phyloP scores from a whole-genome alignment of 2,888 invertebrate species.

The Erpobdella octoculata region DNA sequence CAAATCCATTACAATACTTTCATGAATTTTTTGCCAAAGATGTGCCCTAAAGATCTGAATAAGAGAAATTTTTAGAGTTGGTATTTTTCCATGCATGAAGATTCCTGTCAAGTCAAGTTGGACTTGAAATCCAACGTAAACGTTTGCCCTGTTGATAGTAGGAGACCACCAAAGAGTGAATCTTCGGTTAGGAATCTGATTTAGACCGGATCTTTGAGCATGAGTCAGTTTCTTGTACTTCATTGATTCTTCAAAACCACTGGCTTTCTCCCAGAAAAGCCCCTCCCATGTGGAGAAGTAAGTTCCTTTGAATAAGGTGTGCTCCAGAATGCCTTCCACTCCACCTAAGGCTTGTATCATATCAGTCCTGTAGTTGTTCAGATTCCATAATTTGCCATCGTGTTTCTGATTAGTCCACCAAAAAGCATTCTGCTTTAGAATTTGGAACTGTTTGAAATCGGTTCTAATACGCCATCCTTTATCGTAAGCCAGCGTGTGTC shows the following conservation, averaged over 20 bases:
- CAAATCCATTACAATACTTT: constrained; percentile 98
- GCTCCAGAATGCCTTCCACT: constrained; percentile 96
- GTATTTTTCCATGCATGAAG: constrained; percentile 99
- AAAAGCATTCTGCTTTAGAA: constrained; percentile 98
- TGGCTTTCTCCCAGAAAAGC: constrained; percentile 99
- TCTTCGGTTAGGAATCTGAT: constrained; percentile 97
- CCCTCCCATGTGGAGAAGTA: constrained; percentile 99
- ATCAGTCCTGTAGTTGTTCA: constrained; percentile 98
- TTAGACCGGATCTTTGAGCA: constrained; percentile 96
- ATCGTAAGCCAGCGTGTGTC: constrained; percentile 95
- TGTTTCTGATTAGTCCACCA: constrained; percentile 99
- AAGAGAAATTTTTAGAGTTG: constrained; percentile 92
- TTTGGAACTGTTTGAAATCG: constrained; percentile 97
- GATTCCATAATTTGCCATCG: constrained; percentile 98
- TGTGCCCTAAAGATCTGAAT: constrained; percentile 99
- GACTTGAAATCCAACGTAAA: constrained; percentile 69
- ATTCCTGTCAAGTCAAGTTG: constrained; percentile 97
- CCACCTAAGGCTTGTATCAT: constrained; percentile 99
- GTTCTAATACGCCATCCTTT: constrained; percentile 99
- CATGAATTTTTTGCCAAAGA: constrained; percentile 99
- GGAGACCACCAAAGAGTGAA: constrained; percentile 99
- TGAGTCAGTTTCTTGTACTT: constrained; percentile 99
- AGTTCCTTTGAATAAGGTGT: constrained; percentile 96
- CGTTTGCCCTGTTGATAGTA: constrained; percentile 71
- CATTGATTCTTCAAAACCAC: constrained; percentile 99